A percentile compares a stretch with the other conserved stretches of the same genome.
These are phyloP conservation scores for Aphidoletes aphidimyza DNA, from an alignment of 2,888 invertebrate genomes.

Conservation along the genomic window DNA sequence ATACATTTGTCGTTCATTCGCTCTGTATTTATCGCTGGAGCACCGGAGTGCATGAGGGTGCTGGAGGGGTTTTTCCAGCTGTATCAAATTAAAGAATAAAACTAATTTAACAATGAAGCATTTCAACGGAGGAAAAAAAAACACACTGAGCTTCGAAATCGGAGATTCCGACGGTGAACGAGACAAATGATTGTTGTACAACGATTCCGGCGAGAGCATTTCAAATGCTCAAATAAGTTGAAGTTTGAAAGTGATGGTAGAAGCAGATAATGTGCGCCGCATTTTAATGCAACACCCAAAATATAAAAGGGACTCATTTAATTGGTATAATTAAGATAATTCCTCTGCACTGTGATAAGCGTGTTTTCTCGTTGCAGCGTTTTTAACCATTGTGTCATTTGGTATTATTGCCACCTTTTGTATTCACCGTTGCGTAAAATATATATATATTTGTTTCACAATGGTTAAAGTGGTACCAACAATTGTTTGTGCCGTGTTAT, in stretches of 20 bases:
- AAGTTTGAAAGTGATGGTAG: constrained; percentile 18
- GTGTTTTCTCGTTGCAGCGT: constrained; percentile 45
- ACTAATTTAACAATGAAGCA: constrained; percentile 11
- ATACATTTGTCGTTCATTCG: constrained; percentile 41
- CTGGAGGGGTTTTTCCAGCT: neutral
- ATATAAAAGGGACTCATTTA: constrained; percentile 47
- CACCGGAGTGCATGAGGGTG: neutral
- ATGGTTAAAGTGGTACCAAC: neutral
- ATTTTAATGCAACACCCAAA: neutral
- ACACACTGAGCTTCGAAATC: no score
- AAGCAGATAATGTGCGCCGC: constrained; percentile 25
- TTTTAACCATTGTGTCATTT: constrained; percentile 34
- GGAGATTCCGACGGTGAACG: neutral
- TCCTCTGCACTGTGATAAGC: constrained; percentile 42
- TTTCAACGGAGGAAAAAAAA: neutral
- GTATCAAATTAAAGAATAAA: constrained; percentile 47
- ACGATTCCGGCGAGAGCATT: neutral
- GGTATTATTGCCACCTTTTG: constrained; percentile 40
- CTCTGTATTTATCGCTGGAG: neutral
- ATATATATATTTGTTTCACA: neutral
- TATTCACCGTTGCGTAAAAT: neutral
- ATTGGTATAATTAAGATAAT: constrained; percentile 53
- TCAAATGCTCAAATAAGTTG: no score
- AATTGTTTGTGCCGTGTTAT: neutral
- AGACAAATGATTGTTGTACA: no score